phyloP scores from a whole-genome alignment of 2,888 invertebrate species.

The Eupsilia transversa region DNA sequence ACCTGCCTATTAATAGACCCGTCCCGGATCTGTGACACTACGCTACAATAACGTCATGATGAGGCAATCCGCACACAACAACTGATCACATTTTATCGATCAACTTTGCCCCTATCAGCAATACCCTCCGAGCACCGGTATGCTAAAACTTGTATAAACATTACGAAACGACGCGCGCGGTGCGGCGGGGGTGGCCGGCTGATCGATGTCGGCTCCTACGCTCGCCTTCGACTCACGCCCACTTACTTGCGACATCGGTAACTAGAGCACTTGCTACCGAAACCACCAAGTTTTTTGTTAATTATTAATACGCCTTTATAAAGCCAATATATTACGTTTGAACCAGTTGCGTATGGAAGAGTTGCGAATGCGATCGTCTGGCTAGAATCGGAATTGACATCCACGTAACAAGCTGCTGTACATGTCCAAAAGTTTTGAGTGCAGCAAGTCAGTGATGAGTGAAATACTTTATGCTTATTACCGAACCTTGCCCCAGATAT shows the following conservation, averaged over 20 bases:
- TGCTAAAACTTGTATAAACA: constrained; percentile 76
- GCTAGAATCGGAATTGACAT: constrained; percentile 62
- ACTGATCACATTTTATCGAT: constrained; percentile 66
- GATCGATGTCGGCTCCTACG: constrained; percentile 85
- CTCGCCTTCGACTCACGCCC: constrained; percentile 83
- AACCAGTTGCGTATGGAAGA: constrained; percentile 71
- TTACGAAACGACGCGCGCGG: constrained; percentile 76
- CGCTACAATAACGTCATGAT: constrained; percentile 33
- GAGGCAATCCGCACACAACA: constrained; percentile 45
- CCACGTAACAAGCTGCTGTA: constrained; percentile 58
- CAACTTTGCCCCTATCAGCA: constrained; percentile 71
- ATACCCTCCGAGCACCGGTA: constrained; percentile 75
- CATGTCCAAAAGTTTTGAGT: constrained; percentile 51
- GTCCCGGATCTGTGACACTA: constrained; percentile 39
- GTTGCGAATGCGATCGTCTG: constrained; percentile 63
- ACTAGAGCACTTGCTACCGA: constrained; percentile 86
- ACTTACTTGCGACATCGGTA: constrained; percentile 85
- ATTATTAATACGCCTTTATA: constrained; percentile 80
- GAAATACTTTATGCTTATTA: constrained; percentile 51
- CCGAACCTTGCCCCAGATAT: constrained; percentile 50
- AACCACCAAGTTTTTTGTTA: constrained; percentile 79
- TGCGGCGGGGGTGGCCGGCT: constrained; percentile 76
- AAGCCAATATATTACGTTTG: constrained; percentile 72
- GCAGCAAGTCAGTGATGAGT: constrained; percentile 41
- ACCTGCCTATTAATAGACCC: constrained; percentile 34